Evolutionary conservation across 2,113 vertebrate genomes (phyloP), one percentile per base, ranked within the genome.

Genomic region (Lipophrys pholis): DNA sequence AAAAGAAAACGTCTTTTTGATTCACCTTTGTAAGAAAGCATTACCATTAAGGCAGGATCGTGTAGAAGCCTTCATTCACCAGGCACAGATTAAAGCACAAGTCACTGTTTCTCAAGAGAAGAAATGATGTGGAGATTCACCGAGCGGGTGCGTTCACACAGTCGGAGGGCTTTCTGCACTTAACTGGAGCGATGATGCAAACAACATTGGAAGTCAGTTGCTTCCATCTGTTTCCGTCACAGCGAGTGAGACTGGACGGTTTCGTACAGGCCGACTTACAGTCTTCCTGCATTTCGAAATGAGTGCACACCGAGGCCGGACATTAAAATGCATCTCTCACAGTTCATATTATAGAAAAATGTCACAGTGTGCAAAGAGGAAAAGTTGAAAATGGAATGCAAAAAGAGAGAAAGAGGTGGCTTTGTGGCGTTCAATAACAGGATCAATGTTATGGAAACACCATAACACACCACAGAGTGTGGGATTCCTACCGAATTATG

Each of bases 51-150:
- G n/a, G 3, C 36, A 54, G n/a, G 52, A 49, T 11, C 15, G 11
- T 59, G 77, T 54, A 68, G 11, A 59, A 74, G 55, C 16, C 15
- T 50, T 66, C 36, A 38, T 36, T 50, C 43, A 40, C 68, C 3
- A 80, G 86, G 79, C 84, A 82, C 73, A 73, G 64, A 74, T 43
- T 42, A 8, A 40, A 63, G 51, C 48, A 59, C 42, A 4, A 65
- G 17, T 17, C 17, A 54, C 43, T 16, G 50, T 42, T 11, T 49
- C 16, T 11, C 10, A 55, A 73, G 43, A 54, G 58, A 79, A 81
- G 51, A 87, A 66, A 59, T 14, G 78, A 56, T 76, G 79, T 62
- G 79, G 8, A 76, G 71, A 71, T 45, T 76, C 59, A 83, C 51
- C 81, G 75, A 16, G 21, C 15, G 11, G 2, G 6, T 14, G 35